These are phyloP conservation scores for Scolopax mira DNA, from an alignment of 2,113 vertebrate genomes.

Conservation along the genomic window DNA sequence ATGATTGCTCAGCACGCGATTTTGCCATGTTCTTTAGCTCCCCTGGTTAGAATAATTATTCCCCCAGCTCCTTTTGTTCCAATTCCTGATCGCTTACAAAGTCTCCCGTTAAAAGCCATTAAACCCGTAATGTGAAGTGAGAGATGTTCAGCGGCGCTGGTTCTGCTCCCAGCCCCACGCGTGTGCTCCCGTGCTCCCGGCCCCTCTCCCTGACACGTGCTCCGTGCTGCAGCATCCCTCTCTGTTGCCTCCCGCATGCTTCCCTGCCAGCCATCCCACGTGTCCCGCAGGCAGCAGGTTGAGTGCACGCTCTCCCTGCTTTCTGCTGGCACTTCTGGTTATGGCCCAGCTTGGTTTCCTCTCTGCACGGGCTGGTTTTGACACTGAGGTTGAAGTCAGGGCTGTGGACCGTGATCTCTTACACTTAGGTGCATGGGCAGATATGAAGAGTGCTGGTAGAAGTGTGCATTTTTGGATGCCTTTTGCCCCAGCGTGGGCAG, in stretches of 20 bases:
- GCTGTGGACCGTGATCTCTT: not conserved
- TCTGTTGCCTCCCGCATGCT: not conserved
- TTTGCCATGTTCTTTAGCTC: slow-evolving; percentile 31
- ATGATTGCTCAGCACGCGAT: slow-evolving; percentile 36
- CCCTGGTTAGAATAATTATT: slow-evolving; percentile 62
- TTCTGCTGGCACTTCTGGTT: not conserved
- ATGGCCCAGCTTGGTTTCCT: not conserved
- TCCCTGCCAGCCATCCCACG: not conserved
- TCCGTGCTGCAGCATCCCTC: not conserved
- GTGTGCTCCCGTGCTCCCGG: not conserved
- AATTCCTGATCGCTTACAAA: slow-evolving; percentile 65
- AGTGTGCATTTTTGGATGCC: not conserved
- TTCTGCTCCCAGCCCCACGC: not conserved
- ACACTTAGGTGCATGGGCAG: not conserved
- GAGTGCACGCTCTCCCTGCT: not conserved
- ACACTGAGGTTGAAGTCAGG: not conserved
- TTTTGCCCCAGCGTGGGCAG: not conserved
- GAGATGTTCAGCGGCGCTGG: not conserved
- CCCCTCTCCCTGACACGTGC: slow-evolving; percentile 24
- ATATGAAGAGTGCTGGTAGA: not conserved
- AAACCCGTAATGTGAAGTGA: slow-evolving; percentile 46
- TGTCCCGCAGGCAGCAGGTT: not conserved
- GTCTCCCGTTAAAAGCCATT: slow-evolving; percentile 68
- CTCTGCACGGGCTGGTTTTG: not conserved
- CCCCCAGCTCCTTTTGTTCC: slow-evolving; percentile 57